phyloP scores from a whole-genome alignment of 2,797 vertebrate genomes.

The Coilia nasus region DNA sequence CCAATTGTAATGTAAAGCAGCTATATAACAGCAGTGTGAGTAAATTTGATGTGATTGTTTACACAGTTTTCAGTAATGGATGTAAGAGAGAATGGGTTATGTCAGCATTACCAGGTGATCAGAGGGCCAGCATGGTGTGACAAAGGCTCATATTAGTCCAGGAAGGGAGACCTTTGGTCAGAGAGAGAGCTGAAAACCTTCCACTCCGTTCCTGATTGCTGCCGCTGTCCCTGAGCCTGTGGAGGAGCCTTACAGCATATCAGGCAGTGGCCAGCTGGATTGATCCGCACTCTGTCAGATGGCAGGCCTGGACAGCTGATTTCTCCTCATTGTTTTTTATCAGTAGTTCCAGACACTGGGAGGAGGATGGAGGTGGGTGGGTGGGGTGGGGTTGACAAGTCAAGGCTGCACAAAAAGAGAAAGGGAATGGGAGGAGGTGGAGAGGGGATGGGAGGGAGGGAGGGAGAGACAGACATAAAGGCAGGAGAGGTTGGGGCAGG shows the following conservation, averaged over 20 bases:
- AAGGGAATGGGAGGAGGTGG: not conserved
- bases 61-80: too few relatives aligned
- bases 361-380: not conserved
- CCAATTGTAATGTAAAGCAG: too few relatives aligned
- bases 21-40: too few relatives aligned
- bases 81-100: too few relatives aligned
- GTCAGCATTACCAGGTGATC: not conserved
- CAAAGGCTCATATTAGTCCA: not conserved
- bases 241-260: slow-evolving; percentile 38
- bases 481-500: not conserved
- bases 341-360: slow-evolving; percentile 19
- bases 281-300: slow-evolving; percentile 42
- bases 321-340: slow-evolving; percentile 29
- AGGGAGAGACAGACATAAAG: slow-evolving; percentile 19
- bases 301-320: slow-evolving; percentile 33
- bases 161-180: not conserved
- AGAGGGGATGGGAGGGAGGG: slow-evolving; percentile 36
- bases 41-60: too few relatives aligned
- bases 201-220: slow-evolving; percentile 23
- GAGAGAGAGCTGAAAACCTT: not conserved
- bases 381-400: slow-evolving; percentile 26
- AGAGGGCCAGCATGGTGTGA: not conserved
- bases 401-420: slow-evolving; percentile 21
- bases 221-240: slow-evolving; percentile 37
- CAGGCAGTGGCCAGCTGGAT: slow-evolving; percentile 27